Percentiles rank a stretch among this genome's conserved stretches.
Evolutionary conservation across 2,888 invertebrate genomes (phyloP).

Genomic region (Epistrophe eligans): DNA sequence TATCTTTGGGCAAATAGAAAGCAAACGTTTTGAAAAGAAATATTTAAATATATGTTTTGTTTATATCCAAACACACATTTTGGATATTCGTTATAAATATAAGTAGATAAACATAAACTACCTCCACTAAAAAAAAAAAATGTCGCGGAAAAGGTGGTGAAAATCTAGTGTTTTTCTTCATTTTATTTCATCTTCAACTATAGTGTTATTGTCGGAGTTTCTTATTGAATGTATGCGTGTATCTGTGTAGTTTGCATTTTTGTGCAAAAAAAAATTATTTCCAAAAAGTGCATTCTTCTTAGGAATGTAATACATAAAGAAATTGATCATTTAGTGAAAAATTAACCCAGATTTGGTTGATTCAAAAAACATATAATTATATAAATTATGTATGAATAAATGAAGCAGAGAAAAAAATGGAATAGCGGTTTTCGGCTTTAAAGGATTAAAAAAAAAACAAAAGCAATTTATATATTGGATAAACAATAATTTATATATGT

Average conservation of each 20-base stretch:
- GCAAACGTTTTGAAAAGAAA: not conserved
- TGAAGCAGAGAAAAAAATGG: not conserved
- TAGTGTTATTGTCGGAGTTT: slow-evolving; percentile 49
- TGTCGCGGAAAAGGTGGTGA: slow-evolving; percentile 56
- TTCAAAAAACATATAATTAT: slow-evolving; percentile 2
- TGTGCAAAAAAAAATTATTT: slow-evolving; percentile 54
- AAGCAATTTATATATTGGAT: too few relatives aligned
- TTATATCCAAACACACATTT: not conserved
- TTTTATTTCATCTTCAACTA: slow-evolving; percentile 52
- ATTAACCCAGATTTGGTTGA: slow-evolving; percentile 52
- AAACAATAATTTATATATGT: too few relatives aligned
- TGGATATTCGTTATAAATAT: not conserved
- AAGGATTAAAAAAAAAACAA: too few relatives aligned
- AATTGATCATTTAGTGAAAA: slow-evolving; percentile 58
- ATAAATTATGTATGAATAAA: not conserved
- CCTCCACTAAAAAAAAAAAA: not conserved
- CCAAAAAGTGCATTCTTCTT: slow-evolving; percentile 65
- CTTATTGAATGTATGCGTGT: not conserved
- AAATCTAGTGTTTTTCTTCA: slow-evolving; percentile 35
- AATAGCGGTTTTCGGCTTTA: slow-evolving; percentile 3
- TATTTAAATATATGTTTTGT: not conserved
- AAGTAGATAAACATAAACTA: not conserved
- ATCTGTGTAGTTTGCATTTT: slow-evolving; percentile 48
- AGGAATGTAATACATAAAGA: slow-evolving; percentile 55
- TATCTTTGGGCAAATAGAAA: not conserved